Conservation (phyloP, 2,113 vertebrate species). For the Syngnathus typhle region DNA sequence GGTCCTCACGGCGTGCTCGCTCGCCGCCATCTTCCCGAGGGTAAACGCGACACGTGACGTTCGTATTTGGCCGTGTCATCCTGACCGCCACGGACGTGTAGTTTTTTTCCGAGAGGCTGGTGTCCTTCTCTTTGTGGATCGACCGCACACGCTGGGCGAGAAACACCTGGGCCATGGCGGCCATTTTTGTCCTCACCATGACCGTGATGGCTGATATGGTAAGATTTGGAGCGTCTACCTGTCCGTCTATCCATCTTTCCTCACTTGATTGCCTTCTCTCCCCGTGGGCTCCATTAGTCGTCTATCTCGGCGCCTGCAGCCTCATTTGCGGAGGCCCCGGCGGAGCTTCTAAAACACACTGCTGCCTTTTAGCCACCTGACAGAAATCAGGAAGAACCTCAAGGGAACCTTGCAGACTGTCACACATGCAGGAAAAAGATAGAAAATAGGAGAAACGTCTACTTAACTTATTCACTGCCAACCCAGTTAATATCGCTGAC, state of each 20-base stretch:
- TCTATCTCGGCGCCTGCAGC: conserved; percentile 51
- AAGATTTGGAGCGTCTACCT: conserved; percentile 36
- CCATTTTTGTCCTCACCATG: conserved; percentile 88
- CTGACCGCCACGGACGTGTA: conserved; percentile 30
- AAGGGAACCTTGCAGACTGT: conserved; percentile 14
- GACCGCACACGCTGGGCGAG: conserved; percentile 91
- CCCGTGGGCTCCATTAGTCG: conserved; percentile 61
- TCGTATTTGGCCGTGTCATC: not conserved
- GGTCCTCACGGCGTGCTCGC: conserved; percentile 81
- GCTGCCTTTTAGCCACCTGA: conserved; percentile 36
- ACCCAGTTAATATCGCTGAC: no score
- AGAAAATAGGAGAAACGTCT: no score
- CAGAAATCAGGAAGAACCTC: conserved; percentile 13
- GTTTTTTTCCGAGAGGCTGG: conserved; percentile 83
- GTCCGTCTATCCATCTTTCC: not conserved
- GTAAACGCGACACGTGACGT: conserved; percentile 55
- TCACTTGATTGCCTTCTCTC: conserved; percentile 32
- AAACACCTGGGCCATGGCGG: conserved; percentile 92
- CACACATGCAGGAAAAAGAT: conserved; percentile 10
- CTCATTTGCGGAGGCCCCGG: conserved; percentile 55
- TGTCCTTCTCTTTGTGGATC: conserved; percentile 91
- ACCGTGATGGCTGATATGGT: conserved; percentile 90
- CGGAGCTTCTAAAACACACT: conserved; percentile 45
- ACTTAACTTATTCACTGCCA: no score
- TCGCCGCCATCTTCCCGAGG: conserved; percentile 88